These are phyloP conservation scores for Girardinus metallicus DNA, from an alignment of 2,797 vertebrate genomes.

Conservation along the genomic window DNA sequence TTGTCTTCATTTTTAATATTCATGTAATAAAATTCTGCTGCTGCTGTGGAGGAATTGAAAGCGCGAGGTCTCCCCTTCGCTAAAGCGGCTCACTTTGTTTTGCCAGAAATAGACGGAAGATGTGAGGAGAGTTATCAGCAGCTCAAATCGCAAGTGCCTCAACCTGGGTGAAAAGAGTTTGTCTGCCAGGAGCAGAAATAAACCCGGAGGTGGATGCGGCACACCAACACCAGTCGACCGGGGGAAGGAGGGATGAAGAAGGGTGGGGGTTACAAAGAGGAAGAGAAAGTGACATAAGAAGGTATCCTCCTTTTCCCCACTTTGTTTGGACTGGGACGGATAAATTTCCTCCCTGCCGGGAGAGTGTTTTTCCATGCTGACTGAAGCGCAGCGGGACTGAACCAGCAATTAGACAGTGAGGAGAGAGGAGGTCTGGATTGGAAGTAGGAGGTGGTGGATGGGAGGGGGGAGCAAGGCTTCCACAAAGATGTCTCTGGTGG, in stretches of 20 bases:
- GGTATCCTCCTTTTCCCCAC: conserved; percentile 37
- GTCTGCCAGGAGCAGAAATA: conserved; percentile 28
- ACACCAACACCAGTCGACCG: conserved; percentile 27
- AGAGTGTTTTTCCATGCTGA: conserved; percentile 72
- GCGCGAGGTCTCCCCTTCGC: conserved; percentile 8
- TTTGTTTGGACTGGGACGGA: conserved; percentile 65
- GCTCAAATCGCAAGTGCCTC: conserved; percentile 49
- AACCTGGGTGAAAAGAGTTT: conserved; percentile 15
- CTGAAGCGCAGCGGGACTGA: conserved; percentile 74
- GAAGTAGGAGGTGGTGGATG: conserved; percentile 23
- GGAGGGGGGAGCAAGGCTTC: conserved; percentile 34
- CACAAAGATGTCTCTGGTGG: conserved; percentile 64
- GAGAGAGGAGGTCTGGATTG: conserved; percentile 59
- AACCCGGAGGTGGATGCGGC: conserved; percentile 43
- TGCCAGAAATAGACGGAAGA: conserved; percentile 38
- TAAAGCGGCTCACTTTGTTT: conserved; percentile 26
- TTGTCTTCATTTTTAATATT: conserved; percentile 43
- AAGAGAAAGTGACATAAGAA: conserved; percentile 46
- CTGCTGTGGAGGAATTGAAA: conserved; percentile 10
- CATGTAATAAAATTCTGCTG: conserved; percentile 43
- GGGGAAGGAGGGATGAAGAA: conserved; percentile 7
- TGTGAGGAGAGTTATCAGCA: conserved; percentile 46
- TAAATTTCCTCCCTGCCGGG: conserved; percentile 61
- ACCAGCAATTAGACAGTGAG: conserved; percentile 70
- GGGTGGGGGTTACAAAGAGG: conserved; percentile 38